Evolutionary conservation across 2,797 vertebrate genomes (phyloP), one percentile per base, ranked within the genome.

Genomic region (Acipenser ruthenus): DNA sequence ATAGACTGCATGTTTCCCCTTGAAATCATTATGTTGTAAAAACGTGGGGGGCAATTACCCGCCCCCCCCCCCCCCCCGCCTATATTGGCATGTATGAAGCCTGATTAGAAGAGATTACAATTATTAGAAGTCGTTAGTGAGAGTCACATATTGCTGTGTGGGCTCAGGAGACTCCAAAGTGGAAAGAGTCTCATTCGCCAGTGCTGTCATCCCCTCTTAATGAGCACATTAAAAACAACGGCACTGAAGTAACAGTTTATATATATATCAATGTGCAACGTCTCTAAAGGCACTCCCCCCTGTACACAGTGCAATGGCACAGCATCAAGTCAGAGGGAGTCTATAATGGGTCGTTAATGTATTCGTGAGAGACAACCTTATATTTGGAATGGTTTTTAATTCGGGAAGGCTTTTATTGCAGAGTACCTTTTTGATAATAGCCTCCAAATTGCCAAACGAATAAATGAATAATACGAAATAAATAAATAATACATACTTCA

Each of bases 331-430:
- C 88, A 87, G 75, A 74, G 78, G 79, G 83, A 84, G 87, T 83
- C 88, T 82, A 86, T 91, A 93, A 93, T 93, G 92, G 91, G 67
- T 80, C 80, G 76, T 84, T 86, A 83, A 83, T 84, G 84, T 69
- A 85, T 85, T 89, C 89, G 84, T 74, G 15, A 68, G 73, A 68
- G 71, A 69, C 70, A 48, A 74, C 73, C 74, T 72, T 0, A 18
- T 0, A 0, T 61, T 77, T 79, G 80, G 76, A 60, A 71, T 50
- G 66, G 76, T 72, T 55, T 37, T 37, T 80, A 68, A 51, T 69
- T 77, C 76, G 75, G 60, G 77, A 72, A 77, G 79, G 81, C 83
- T 83, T 82, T 84, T 79, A 80, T 69, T 58, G 78, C 79, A 70
- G 71, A 75, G 82, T 65, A 84, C 79, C 78, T 80, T 47, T 37